Base-by-base conservation (phyloP, 2,888 invertebrate species). In the Brachyptera putata region DNA sequence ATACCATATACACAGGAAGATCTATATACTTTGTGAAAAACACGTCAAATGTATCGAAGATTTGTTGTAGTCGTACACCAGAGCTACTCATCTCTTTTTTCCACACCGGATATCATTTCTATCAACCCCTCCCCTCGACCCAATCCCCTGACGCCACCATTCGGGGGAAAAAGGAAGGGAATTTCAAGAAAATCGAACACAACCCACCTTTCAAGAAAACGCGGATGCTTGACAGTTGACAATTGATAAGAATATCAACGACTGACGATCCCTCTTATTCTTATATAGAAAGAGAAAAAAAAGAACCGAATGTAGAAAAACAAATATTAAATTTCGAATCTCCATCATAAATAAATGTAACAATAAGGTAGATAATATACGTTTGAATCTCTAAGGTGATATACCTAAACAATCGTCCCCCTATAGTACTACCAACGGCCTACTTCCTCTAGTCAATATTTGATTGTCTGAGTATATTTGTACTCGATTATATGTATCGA, bases 361-460 rank as follows among this genome's bases (percentile, higher is more conserved):
- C n/a, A n/a, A n/a, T n/a, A n/a, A n/a, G n/a, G n/a, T n/a, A n/a
- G n/a, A n/a, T n/a, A n/a, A n/a, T n/a, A n/a, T n/a, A n/a, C n/a
- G n/a, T n/a, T n/a, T n/a, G n/a, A n/a, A n/a, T n/a, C n/a, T n/a
- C n/a, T n/a, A n/a, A 48, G 48, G 24, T 50, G 30, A 50, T 50
- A 50, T 26, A 24, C 49, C 49, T 24, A 50, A 30, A 50, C 49
- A 50, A 50, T 50, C 26, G 26, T 16, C 30, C 30, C 14, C 49
- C 18, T n/a, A 37, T 37, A n/a, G n/a, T n/a, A n/a, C n/a, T n/a
- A n/a, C n/a, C n/a, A n/a, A n/a, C n/a, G n/a, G n/a, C 49, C 24
- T 18, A 53, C 53, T 53, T 53, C 53, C 53, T 53, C 36, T 36
- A n/a, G 37, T 22, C 34, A 53, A 53, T 36, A 53, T 46, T 46